phyloP scores from a whole-genome alignment of 2,113 vertebrate species.

The Microcebus murinus region DNA sequence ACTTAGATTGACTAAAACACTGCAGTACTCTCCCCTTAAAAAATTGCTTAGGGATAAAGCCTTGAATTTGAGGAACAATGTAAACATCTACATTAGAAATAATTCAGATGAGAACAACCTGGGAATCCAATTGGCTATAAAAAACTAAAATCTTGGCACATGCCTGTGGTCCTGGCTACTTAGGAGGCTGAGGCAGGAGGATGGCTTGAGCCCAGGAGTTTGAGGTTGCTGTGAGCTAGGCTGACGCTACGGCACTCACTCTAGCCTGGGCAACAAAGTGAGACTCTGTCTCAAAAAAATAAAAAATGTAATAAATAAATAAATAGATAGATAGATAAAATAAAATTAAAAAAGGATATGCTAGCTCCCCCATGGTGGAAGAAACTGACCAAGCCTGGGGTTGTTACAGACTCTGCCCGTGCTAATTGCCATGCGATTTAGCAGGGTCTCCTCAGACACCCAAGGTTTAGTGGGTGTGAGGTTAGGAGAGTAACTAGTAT shows the following conservation, averaged over 20 bases:
- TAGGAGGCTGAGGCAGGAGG: too few relatives aligned
- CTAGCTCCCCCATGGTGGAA: too few relatives aligned
- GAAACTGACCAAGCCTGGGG: not conserved
- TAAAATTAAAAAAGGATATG: too few relatives aligned
- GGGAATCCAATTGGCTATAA: not conserved
- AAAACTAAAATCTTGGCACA: not conserved
- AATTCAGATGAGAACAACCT: slow-evolving; percentile 22
- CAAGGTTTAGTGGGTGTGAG: not conserved
- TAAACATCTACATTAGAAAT: not conserved
- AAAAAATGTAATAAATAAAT: too few relatives aligned
- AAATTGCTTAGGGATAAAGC: not conserved
- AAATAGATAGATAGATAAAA: too few relatives aligned
- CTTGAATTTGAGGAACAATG: not conserved
- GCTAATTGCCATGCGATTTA: not conserved
- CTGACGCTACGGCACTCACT: too few relatives aligned
- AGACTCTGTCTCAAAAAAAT: too few relatives aligned
- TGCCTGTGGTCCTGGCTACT: too few relatives aligned
- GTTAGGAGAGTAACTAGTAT: not conserved
- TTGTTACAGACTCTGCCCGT: not conserved
- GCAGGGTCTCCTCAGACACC: not conserved
- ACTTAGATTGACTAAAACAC: slow-evolving; percentile 22
- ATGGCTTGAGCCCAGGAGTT: too few relatives aligned
- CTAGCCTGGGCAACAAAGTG: too few relatives aligned
- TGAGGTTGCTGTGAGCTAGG: too few relatives aligned
- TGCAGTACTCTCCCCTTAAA: not conserved